Evolutionary conservation across 2,113 vertebrate species (phyloP).

Genomic region (Amphiprion ocellaris): DNA sequence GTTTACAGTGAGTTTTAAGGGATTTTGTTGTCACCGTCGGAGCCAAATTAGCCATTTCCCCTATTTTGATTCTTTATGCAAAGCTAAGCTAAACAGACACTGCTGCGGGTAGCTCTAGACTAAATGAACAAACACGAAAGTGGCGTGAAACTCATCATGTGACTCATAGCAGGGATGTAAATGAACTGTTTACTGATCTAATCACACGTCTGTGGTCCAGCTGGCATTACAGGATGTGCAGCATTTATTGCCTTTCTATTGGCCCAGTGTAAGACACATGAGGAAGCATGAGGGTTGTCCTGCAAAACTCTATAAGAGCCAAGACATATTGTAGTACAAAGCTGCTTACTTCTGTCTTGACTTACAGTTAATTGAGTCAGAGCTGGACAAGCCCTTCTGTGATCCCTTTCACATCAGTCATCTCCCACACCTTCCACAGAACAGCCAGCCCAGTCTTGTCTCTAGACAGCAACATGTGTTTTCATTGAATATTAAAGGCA

Average conservation of each 20-base stretch:
- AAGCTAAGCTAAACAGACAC: background rate
- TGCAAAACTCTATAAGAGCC: no score
- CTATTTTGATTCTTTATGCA: background rate
- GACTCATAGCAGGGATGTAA: background rate
- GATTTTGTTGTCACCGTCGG: no score
- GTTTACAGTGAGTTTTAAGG: no score
- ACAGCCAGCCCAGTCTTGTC: slow-evolving; percentile 16
- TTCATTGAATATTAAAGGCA: background rate
- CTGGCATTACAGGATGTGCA: no score
- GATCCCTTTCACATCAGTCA: slow-evolving; percentile 12
- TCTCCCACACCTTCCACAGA: slow-evolving; percentile 23
- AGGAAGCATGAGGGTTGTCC: no score
- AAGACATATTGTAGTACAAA: no score
- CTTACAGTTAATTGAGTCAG: slow-evolving; percentile 10
- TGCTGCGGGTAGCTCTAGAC: background rate
- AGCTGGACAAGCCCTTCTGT: slow-evolving; percentile 1
- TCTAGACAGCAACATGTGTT: background rate
- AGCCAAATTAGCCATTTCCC: no score
- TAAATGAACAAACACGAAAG: background rate
- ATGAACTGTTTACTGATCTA: background rate
- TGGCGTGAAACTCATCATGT: background rate
- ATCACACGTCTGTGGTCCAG: background rate
- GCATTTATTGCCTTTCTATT: no score
- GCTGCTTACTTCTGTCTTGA: background rate
- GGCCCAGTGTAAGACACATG: background rate